Conservation (phyloP, 2,797 vertebrate species). For the Bovichtus variegatus region DNA sequence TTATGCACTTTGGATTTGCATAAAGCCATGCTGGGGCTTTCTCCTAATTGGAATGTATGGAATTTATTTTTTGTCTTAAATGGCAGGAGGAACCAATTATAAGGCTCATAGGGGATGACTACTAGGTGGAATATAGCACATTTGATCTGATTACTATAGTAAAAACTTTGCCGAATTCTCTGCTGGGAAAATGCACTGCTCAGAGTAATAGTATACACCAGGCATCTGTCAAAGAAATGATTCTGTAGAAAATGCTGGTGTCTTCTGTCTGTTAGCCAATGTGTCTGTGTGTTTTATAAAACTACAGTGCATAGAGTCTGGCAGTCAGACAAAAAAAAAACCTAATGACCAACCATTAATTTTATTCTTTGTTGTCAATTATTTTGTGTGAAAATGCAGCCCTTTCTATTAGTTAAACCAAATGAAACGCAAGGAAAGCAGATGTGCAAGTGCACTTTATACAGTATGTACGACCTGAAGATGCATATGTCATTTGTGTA, state of each 20-base stretch:
- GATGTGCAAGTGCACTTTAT: constrained; percentile 2
- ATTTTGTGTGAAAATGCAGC: background rate
- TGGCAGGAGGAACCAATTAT: constrained; percentile 42
- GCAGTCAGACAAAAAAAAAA: constrained; percentile 28
- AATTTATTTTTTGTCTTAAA: constrained; percentile 23
- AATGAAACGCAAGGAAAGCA: constrained; percentile 12
- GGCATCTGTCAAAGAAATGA: constrained; percentile 33
- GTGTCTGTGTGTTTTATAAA: constrained; percentile 24
- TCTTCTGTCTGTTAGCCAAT: constrained; percentile 28
- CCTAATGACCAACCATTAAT: constrained; percentile 18
- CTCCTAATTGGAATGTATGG: constrained; percentile 54
- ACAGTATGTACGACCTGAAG: background rate
- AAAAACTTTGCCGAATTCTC: constrained; percentile 32
- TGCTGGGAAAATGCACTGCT: constrained; percentile 29
- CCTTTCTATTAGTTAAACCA: constrained; percentile 2
- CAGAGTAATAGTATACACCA: constrained; percentile 29
- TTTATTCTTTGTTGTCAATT: constrained; percentile 23
- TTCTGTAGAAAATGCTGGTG: constrained; percentile 21
- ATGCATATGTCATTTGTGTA: constrained; percentile 20
- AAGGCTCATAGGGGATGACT: constrained; percentile 36
- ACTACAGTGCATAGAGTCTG: constrained; percentile 5
- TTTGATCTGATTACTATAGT: constrained; percentile 46
- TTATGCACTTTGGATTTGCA: constrained; percentile 51
- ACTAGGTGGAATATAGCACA: constrained; percentile 34
- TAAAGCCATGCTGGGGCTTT: constrained; percentile 32